These are phyloP conservation scores for Copsychus sechellarum DNA, from an alignment of 2,113 vertebrate species.

Conservation along the genomic window DNA sequence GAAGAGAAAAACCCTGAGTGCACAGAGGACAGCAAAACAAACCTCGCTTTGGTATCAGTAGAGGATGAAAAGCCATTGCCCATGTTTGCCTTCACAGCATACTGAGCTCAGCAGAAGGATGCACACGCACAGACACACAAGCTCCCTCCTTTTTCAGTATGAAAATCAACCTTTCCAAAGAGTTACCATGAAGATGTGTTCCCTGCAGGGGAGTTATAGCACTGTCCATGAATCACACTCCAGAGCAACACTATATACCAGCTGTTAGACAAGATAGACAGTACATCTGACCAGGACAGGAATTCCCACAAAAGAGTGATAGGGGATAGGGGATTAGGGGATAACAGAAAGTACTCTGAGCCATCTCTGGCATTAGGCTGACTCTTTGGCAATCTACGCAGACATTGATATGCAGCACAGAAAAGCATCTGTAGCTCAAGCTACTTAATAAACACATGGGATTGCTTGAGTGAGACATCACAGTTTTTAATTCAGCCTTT, in stretches of 20 bases:
- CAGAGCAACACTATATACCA: neutral
- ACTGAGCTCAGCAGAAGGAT: neutral
- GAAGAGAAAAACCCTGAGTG: neutral
- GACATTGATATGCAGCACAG: accelerated
- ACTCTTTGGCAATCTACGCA: neutral
- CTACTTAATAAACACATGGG: neutral
- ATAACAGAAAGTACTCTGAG: neutral
- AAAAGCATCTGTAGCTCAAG: neutral
- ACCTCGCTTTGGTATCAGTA: neutral
- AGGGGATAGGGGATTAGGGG: neutral
- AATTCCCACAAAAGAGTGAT: neutral
- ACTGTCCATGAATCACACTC: neutral
- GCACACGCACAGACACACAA: accelerated
- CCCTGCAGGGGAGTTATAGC: neutral
- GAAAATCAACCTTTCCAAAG: neutral
- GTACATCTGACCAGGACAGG: neutral
- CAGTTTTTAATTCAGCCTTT: neutral
- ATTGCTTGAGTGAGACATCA: neutral
- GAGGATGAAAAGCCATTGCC: neutral
- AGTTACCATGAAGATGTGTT: neutral
- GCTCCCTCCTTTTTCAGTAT: neutral
- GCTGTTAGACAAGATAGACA: neutral
- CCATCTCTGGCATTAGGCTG: neutral
- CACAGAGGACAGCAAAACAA: neutral
- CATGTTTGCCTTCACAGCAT: neutral